phyloP scores from a whole-genome alignment of 2,888 invertebrate species.

The Heterodera filipjevi region DNA sequence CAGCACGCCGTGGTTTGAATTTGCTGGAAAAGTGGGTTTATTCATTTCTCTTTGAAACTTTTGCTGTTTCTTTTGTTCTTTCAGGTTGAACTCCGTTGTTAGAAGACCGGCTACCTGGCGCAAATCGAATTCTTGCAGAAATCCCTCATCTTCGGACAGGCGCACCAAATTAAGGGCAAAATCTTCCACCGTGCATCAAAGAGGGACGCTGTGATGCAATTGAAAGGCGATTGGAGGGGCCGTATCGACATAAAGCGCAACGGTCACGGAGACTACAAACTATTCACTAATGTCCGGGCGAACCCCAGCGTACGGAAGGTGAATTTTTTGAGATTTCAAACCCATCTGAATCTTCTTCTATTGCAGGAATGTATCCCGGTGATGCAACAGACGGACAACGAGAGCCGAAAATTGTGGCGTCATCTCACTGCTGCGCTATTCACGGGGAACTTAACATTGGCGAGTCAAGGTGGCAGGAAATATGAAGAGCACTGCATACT shows the following conservation, averaged over 20 bases:
- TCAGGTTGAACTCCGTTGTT: conserved; percentile 82
- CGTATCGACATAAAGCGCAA: conserved; percentile 74
- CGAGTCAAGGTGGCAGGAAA: conserved; percentile 72
- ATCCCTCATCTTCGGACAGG: conserved; percentile 60
- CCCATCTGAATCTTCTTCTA: not conserved
- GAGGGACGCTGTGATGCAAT: conserved; percentile 54
- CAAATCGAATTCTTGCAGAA: conserved; percentile 90
- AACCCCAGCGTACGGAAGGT: conserved; percentile 71
- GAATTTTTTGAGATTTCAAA: no score
- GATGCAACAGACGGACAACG: conserved; percentile 56
- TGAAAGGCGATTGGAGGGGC: conserved; percentile 91
- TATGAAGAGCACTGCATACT: not conserved
- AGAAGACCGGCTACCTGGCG: conserved; percentile 85
- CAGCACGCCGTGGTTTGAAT: conserved; percentile 89
- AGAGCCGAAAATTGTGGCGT: conserved; percentile 78
- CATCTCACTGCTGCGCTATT: conserved; percentile 92
- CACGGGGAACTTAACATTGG: conserved; percentile 85
- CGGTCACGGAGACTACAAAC: conserved; percentile 71
- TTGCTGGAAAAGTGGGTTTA: conserved; percentile 90
- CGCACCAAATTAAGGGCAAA: conserved; percentile 57
- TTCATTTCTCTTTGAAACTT: no score
- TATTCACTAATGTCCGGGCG: conserved; percentile 59
- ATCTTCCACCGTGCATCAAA: conserved; percentile 54
- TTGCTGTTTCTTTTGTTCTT: conserved; percentile 64
- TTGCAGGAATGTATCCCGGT: conserved; percentile 59